These are phyloP conservation scores for Pseudorectes ferrugineus DNA, from an alignment of 2,113 vertebrate genomes.

Conservation along the genomic window DNA sequence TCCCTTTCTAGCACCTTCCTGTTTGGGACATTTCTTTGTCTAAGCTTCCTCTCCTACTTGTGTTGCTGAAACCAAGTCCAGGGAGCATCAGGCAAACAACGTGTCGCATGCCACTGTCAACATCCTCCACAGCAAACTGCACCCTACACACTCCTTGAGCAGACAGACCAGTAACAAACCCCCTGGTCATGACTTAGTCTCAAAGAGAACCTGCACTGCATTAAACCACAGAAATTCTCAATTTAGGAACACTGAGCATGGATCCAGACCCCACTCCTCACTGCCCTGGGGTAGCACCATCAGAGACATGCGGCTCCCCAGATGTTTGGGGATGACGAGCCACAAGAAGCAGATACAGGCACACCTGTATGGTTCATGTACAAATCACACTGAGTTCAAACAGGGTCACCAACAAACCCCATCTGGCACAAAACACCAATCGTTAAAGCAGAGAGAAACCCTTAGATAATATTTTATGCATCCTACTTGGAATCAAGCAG, in stretches of 20 bases:
- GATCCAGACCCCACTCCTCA: not conserved
- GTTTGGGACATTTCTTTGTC: slow-evolving; percentile 13
- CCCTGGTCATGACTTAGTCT: not conserved
- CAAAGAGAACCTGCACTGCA: not conserved
- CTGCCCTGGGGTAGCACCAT: not conserved
- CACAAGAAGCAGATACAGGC: not conserved
- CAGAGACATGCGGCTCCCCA: accelerated
- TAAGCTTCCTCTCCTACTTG: not conserved
- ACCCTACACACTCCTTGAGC: accelerated
- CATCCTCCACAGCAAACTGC: not conserved
- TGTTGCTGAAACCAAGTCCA: not conserved
- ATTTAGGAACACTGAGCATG: not conserved
- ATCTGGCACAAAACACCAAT: not conserved
- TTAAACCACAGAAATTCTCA: not conserved
- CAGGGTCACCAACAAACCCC: not conserved
- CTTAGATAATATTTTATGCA: not conserved
- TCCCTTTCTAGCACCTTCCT: slow-evolving; percentile 1
- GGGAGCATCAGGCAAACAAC: not conserved
- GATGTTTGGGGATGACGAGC: accelerated
- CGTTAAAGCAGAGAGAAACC: not conserved
- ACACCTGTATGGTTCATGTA: not conserved
- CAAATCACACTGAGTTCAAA: not conserved
- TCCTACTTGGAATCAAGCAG: not conserved
- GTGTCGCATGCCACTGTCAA: accelerated
- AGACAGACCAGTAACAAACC: not conserved